phyloP scores from a whole-genome alignment of 1,140 invertebrate genomes.

The Oryctes rhinoceros region DNA sequence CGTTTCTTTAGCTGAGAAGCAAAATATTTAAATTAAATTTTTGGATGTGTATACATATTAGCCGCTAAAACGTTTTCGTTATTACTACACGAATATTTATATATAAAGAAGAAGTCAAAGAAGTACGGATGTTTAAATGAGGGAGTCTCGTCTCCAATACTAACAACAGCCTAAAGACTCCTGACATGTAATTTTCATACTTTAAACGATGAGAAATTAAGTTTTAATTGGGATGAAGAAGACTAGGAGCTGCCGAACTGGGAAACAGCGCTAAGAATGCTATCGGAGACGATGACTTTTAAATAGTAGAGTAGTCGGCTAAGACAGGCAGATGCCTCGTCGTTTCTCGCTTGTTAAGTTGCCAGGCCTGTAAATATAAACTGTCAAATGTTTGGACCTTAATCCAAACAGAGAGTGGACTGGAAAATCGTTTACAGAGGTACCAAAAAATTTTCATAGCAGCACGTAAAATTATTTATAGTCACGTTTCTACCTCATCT shows the following conservation, averaged over 20 bases:
- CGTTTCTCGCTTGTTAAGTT: conserved; percentile 42
- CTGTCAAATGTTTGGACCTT: conserved; percentile 44
- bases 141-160: not conserved
- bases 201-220: conserved; percentile 34
- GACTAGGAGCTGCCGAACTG: not conserved
- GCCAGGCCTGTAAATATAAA: conserved; percentile 42
- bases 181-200: conserved; percentile 33
- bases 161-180: conserved; percentile 22
- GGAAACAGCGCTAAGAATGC: not conserved
- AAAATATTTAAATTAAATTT: conserved; percentile 14
- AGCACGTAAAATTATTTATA: conserved; percentile 39
- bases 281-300: conserved; percentile 42
- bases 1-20: not conserved
- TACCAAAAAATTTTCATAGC: conserved; percentile 40
- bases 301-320: conserved; percentile 21
- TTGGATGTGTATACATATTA: conserved; percentile 10
- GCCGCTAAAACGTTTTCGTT: not conserved
- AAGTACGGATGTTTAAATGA: conserved; percentile 17
- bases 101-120: conserved; percentile 11
- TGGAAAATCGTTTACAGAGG: conserved; percentile 37
- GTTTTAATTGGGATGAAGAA: conserved; percentile 27
- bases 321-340: conserved; percentile 39
- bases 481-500: conserved; percentile 14
- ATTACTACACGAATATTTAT: conserved; percentile 30
- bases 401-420: conserved; percentile 43